A percentile compares a stretch with the other conserved stretches of the same genome.
Evolutionary conservation across 2,888 invertebrate species (phyloP).

Genomic region (Drosophila recens): DNA sequence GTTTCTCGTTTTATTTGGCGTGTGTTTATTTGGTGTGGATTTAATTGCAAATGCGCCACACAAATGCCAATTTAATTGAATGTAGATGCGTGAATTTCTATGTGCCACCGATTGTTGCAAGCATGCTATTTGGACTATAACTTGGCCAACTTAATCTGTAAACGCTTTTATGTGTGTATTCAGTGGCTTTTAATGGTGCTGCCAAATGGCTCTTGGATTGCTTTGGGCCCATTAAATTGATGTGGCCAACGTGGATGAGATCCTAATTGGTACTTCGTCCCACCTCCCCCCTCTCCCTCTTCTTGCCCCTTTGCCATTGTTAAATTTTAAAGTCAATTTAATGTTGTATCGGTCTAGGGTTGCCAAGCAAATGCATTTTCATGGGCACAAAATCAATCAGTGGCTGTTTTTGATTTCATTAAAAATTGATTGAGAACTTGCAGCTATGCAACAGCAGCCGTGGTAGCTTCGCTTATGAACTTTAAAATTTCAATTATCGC

Average conservation of each 20-base stretch:
- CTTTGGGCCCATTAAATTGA: slow-evolving; percentile 62
- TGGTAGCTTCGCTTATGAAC: slow-evolving; percentile 9
- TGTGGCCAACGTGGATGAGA: slow-evolving; percentile 20
- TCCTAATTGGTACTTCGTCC: slow-evolving; percentile 46
- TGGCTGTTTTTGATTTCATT: slow-evolving; percentile 39
- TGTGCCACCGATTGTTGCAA: slow-evolving; percentile 21
- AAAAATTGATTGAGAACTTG: slow-evolving; percentile 52
- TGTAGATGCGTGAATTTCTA: slow-evolving; percentile 13
- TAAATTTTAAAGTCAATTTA: background rate
- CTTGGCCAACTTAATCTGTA: slow-evolving; percentile 49
- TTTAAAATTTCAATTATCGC: slow-evolving; percentile 14
- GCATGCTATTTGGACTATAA: slow-evolving; percentile 36
- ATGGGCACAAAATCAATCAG: slow-evolving; percentile 13
- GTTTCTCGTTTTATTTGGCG: slow-evolving; percentile 2
- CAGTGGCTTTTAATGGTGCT: slow-evolving; percentile 69
- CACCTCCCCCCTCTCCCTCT: background rate
- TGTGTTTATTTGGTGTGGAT: slow-evolving; percentile 33
- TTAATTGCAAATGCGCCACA: slow-evolving; percentile 37
- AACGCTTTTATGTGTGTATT: slow-evolving; percentile 71
- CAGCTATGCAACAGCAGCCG: slow-evolving; percentile 16
- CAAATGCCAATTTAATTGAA: slow-evolving; percentile 46
- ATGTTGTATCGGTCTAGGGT: background rate
- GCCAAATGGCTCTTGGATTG: slow-evolving; percentile 66
- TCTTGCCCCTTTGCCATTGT: background rate
- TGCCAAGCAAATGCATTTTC: slow-evolving; percentile 14